Base-by-base conservation (phyloP, 2,888 invertebrate species). In the Trissolcus japonicus region DNA sequence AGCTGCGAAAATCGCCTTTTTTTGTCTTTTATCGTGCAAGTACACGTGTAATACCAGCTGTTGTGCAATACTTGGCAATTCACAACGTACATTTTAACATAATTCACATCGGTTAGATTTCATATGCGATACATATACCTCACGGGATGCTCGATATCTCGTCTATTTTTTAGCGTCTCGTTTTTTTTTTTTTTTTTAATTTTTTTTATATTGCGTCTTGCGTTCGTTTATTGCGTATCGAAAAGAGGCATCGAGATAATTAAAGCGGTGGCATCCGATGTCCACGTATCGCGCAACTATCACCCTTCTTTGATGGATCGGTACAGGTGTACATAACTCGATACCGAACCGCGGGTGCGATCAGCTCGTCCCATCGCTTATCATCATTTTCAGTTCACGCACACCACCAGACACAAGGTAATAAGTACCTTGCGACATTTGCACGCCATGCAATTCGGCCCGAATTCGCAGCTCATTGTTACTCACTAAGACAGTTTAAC, bases 281-380 rank as follows among this genome's bases (percentile, higher is more conserved):
- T 84, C 80, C 81, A 76, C 80, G 81, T 85, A 85, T 85, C 85
- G 82, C 78, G 29, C 67, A 79, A 76, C 80, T 81, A 84, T 85
- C 86, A 82, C 80, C 83, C 83, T 82, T 78, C 78, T 78, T 75
- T 86, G 86, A 86, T 85, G 84, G 83, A 86, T 86, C 84, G 85
- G 80, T 82, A 86, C 86, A 86, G 86, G 85, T 86, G 86, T 83
- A 80, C 75, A 80, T 78, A 78, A 59, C 82, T 77, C 83, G 82
- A 82, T 82, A 83, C 80, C 81, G 81, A 74, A 80, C 81, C 82
- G 80, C 77, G 77, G 66, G 71, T 74, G 71, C 66, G 78, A 78
- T 78, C 78, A 63, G 67, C 48, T 46, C 69, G 48, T 78, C 54
- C 61, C 78, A 73, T 76, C 75, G 63, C 63, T 76, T 57, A 76